phyloP scores from a whole-genome alignment of 2,888 invertebrate species.

The Geotrupes spiniger region DNA sequence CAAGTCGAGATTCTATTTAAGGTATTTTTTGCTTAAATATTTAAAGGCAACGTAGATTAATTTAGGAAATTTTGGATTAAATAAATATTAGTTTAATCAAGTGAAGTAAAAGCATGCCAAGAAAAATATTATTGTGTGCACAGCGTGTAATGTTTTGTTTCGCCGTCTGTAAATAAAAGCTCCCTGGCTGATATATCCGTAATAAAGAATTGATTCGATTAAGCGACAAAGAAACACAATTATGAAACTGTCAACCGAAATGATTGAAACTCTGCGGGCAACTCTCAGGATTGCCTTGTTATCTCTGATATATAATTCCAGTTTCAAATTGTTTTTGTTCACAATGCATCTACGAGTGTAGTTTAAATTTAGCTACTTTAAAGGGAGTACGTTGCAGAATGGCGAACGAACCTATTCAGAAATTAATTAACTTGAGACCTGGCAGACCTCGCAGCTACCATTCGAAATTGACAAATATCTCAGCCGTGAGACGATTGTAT shows the following conservation, averaged over 20 bases:
- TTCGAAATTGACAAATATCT: slow-evolving; percentile 20
- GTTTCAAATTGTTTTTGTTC: slow-evolving; percentile 10
- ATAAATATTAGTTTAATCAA: no score
- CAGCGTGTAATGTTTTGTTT: no score
- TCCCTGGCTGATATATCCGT: slow-evolving; percentile 13
- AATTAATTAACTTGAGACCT: slow-evolving; percentile 31
- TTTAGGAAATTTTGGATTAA: no score
- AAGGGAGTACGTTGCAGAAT: slow-evolving; percentile 28
- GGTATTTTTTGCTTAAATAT: no score
- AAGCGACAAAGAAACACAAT: slow-evolving; percentile 18
- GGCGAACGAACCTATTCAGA: slow-evolving; percentile 29
- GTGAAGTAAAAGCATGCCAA: no score
- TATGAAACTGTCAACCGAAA: slow-evolving; percentile 8
- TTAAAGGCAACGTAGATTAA: no score
- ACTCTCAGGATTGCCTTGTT: slow-evolving; percentile 2
- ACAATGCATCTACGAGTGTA: neutral
- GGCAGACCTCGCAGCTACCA: slow-evolving; percentile 15
- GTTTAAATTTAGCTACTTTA: slow-evolving; percentile 28
- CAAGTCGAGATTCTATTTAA: no score
- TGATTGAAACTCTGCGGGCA: slow-evolving; percentile 8
- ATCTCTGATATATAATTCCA: neutral
- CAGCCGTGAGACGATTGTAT: slow-evolving; percentile 17
- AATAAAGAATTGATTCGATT: slow-evolving; percentile 13
- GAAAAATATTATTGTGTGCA: no score
- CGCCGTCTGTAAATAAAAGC: neutral